Evolutionary conservation across 35 echinoderm and acorn worm genomes (phyloP).

Genomic region (Diadema setosum): DNA sequence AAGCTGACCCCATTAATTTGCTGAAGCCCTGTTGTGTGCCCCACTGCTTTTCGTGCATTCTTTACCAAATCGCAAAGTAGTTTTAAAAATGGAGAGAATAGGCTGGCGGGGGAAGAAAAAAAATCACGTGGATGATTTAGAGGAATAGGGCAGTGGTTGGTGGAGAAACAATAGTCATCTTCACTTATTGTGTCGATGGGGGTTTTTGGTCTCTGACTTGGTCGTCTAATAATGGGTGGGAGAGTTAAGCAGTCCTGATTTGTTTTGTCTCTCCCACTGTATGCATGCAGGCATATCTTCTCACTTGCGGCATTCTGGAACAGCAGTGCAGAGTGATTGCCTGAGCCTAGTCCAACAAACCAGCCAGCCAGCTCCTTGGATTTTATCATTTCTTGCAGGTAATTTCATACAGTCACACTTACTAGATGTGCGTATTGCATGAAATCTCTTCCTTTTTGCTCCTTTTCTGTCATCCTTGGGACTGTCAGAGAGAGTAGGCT

Average conservation of each 20-base stretch:
- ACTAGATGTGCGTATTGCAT: too few species aligned
- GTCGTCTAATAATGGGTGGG: neutral
- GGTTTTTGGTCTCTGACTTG: neutral
- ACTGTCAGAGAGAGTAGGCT: too few species aligned
- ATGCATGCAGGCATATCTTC: neutral
- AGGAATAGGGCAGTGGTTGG: neutral
- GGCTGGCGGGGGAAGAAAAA: too few species aligned
- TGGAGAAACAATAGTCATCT: conserved; percentile 2
- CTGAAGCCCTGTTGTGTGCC: neutral
- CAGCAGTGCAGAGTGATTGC: too few species aligned
- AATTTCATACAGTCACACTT: too few species aligned
- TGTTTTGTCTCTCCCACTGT: neutral
- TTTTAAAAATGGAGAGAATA: too few species aligned
- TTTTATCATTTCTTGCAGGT: too few species aligned
- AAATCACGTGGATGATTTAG: neutral
- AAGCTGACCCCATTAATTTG: conserved; percentile 10
- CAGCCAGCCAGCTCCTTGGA: too few species aligned
- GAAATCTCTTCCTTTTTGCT: too few species aligned
- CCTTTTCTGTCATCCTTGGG: too few species aligned
- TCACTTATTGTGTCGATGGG: neutral
- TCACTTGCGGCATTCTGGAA: too few species aligned
- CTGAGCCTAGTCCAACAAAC: too few species aligned
- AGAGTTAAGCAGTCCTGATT: neutral
- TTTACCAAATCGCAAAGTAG: neutral
- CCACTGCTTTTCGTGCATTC: neutral